Base-by-base conservation (phyloP, 2,797 vertebrate genomes). In the Phataginus tetradactyla region DNA sequence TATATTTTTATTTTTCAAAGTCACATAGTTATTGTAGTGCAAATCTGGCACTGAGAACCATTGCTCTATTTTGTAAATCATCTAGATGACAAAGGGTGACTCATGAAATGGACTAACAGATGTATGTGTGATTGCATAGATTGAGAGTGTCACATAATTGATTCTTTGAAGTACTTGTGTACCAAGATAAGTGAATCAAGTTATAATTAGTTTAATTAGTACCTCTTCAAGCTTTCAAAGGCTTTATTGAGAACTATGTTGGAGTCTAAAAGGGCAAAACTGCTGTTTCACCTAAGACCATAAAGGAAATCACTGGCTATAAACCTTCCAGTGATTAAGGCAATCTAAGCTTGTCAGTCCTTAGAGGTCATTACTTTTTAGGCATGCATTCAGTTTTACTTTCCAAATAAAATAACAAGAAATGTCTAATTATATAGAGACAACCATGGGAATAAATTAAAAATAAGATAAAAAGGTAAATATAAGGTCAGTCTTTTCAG, bases 181-280 rank as follows among this genome's bases (percentile, higher is more conserved):
- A 87, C 69, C 15, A 59, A 49, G 21, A 32, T 14, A 96, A n/a
- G 57, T 94, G 27, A 84, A 80, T 80, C 57, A 95, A 49, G 39
- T 11, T 55, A 84, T 94, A 94, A 95, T 95, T 93, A 87, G 79
- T 29, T 89, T 39, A 92, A 79, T 84, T 97, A 80, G 0, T 10
- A 85, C 91, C 80, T 53, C 14, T 79, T 37, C 39, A 91, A 72
- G 34, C 21, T 93, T 85, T 91, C 9, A 90, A 72, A 91, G 83
- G 20, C 49, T 96, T 96, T 83, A 68, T 23, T 68, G 81, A 63
- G 49, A 84, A 86, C n/a, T 42, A 45, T 20, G 23, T 86, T 71
- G 8, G 11, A 79, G 29, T 86, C 15, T 88, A 53, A 90, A 83
- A 69, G 53, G 64, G 32, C 32, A 79, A 95, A 96, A 83, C 61